Conservation (phyloP, 30 jellyfish, hydroid and myxozoan species). For the Hydractinia echinata region DNA sequence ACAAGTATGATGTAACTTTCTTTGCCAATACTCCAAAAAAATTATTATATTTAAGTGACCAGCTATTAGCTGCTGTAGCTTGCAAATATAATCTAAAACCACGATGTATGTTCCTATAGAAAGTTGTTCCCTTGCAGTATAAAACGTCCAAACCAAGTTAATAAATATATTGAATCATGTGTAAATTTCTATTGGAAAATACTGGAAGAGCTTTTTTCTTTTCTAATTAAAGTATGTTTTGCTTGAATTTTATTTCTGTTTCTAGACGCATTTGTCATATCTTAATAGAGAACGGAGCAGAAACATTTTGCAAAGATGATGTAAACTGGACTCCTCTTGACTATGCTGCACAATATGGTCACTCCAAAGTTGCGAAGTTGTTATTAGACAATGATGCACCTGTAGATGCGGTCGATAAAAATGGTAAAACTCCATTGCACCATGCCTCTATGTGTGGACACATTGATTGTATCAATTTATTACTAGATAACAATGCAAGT, state of each 20-base stretch:
- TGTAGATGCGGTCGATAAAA: constrained; percentile 84
- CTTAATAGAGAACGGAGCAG: constrained; percentile 84
- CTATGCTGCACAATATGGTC: constrained; percentile 86
- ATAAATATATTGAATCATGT: too few relatives aligned
- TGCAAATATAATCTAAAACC: too few relatives aligned
- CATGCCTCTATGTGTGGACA: constrained; percentile 90
- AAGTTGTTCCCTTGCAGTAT: too few relatives aligned
- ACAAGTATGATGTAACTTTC: constrained; percentile 26
- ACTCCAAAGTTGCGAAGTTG: constrained; percentile 47
- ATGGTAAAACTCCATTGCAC: constrained; percentile 78
- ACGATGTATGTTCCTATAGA: too few relatives aligned
- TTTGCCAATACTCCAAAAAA: too few relatives aligned
- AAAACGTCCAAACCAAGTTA: too few relatives aligned
- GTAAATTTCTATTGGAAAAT: too few relatives aligned
- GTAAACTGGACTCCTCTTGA: constrained; percentile 95
- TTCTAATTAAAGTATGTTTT: too few relatives aligned
- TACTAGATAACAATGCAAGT: constrained; percentile 80
- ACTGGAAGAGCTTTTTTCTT: too few relatives aligned
- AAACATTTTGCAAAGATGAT: constrained; percentile 87
- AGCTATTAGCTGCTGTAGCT: too few relatives aligned
- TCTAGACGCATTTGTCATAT: constrained; percentile 43
- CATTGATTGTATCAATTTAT: constrained; percentile 58
- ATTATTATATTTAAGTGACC: too few relatives aligned
- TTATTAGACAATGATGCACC: constrained; percentile 89
- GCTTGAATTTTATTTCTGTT: not conserved